A percentile compares a stretch with the other conserved stretches of the same genome.
Evolutionary conservation across 2,888 invertebrate genomes (phyloP).

Genomic region (Pegoplata infirma): DNA sequence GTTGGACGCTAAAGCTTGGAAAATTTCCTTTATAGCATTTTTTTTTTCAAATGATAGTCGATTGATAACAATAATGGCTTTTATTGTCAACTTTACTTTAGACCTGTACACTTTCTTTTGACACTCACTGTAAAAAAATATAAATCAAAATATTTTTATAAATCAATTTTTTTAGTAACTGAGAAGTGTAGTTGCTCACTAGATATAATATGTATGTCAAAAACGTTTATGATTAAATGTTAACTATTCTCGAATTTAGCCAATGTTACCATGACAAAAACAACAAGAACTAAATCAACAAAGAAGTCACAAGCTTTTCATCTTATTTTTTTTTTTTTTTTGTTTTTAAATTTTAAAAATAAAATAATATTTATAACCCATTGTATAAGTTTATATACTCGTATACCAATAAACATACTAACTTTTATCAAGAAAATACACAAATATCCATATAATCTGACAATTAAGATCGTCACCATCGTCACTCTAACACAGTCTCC

Average conservation of each 20-base stretch:
- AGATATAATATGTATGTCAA: neutral
- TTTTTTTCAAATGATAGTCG: too few relatives aligned
- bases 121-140: too few relatives aligned
- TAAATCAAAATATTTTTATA: too few relatives aligned
- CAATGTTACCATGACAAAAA: conserved; percentile 28
- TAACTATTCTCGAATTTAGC: neutral
- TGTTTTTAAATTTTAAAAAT: conserved; percentile 10
- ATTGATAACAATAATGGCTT: too few relatives aligned
- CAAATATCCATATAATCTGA: neutral
- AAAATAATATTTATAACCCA: conserved; percentile 9
- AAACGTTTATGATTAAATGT: neutral
- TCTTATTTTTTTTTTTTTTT: neutral
- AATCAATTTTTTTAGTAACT: too few relatives aligned
- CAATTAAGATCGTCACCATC: neutral
- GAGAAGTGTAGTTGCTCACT: conserved; percentile 1
- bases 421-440: conserved; percentile 6
- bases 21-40: too few relatives aligned
- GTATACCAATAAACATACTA: neutral
- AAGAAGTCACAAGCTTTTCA: conserved; percentile 1
- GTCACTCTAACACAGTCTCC: neutral
- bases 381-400: neutral
- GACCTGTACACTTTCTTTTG: too few relatives aligned
- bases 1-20: too few relatives aligned
- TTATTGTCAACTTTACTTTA: too few relatives aligned
- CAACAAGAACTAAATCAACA: neutral